phyloP scores from a whole-genome alignment of 2,797 vertebrate genomes.

The Hyperoplus immaculatus region DNA sequence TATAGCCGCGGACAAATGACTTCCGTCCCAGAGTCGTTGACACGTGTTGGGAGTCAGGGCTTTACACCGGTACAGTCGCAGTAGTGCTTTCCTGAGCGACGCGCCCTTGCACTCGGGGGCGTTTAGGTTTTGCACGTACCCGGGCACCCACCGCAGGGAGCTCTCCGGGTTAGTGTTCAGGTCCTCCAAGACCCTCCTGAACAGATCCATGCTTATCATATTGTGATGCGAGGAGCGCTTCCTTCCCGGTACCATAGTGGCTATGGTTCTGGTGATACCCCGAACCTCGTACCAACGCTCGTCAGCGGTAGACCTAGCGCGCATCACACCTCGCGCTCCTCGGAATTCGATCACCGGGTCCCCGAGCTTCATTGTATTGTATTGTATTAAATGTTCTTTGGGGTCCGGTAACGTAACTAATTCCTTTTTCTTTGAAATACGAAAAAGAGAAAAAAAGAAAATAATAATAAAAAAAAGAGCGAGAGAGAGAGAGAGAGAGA shows the following conservation, averaged over 20 bases:
- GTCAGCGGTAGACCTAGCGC: neutral
- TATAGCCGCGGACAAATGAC: neutral
- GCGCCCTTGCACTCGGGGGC: fast-evolving
- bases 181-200: neutral
- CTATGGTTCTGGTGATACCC: slow-evolving; percentile 13
- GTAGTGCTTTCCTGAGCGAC: fast-evolving
- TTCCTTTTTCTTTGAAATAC: too few species aligned
- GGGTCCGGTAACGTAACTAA: too few species aligned
- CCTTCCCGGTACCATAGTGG: neutral
- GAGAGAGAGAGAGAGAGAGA: too few species aligned
- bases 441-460: too few species aligned
- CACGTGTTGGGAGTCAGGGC: neutral
- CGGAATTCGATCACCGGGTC: neutral
- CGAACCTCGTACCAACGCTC: slow-evolving; percentile 36
- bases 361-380: slow-evolving; percentile 32
- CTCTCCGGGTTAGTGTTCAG: neutral
- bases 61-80: neutral
- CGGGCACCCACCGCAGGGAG: neutral
- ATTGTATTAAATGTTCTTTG: neutral
- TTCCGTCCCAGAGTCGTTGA: neutral
- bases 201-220: slow-evolving; percentile 47
- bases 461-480: too few species aligned
- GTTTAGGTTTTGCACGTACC: neutral
- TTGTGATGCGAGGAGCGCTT: neutral
- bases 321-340: fast-evolving